A percentile compares a stretch with the other conserved stretches of the same genome.
Conservation (phyloP, 2,113 vertebrate species). For the Brachirus orientalis region DNA sequence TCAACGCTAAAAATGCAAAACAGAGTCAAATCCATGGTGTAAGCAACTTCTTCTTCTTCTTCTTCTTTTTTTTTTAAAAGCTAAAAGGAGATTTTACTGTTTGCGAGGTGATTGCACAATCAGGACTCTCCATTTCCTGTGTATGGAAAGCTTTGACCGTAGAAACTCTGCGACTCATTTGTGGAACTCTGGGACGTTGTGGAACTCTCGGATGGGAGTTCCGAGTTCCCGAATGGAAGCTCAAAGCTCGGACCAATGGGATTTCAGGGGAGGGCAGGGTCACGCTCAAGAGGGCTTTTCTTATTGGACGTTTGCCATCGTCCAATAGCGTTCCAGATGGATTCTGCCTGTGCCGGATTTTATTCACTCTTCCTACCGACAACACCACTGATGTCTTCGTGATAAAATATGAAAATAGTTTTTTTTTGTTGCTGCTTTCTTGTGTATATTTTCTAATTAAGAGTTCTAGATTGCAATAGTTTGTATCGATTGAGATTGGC, state of each 20-base stretch:
- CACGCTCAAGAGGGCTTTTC: slow-evolving; percentile 29
- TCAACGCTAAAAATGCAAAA: slow-evolving; percentile 70
- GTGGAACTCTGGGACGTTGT: background rate
- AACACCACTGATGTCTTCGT: slow-evolving; percentile 83
- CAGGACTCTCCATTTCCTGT: slow-evolving; percentile 25
- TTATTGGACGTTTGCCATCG: slow-evolving; percentile 31
- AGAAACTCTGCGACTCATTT: slow-evolving; percentile 30
- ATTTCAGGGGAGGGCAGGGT: slow-evolving; percentile 45
- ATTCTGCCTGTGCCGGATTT: slow-evolving; percentile 50
- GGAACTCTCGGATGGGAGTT: background rate
- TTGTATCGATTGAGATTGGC: too few relatives aligned
- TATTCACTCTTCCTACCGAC: slow-evolving; percentile 68
- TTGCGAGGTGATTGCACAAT: slow-evolving; percentile 70
- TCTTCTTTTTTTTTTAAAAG: slow-evolving; percentile 47
- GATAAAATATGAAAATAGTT: slow-evolving; percentile 57
- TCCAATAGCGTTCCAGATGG: slow-evolving; percentile 47
- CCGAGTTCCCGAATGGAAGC: slow-evolving; percentile 11
- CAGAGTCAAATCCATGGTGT: slow-evolving; percentile 34
- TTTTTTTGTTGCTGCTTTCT: slow-evolving; percentile 81
- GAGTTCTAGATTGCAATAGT: slow-evolving; percentile 77
- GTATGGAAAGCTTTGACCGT: slow-evolving; percentile 6
- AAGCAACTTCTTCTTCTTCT: slow-evolving; percentile 19
- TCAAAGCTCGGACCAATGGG: slow-evolving; percentile 50
- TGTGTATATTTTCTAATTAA: slow-evolving; percentile 80
- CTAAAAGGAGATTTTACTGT: slow-evolving; percentile 63